Conservation (phyloP, 2,113 vertebrate species). For the Rhabdomys dilectus region DNA sequence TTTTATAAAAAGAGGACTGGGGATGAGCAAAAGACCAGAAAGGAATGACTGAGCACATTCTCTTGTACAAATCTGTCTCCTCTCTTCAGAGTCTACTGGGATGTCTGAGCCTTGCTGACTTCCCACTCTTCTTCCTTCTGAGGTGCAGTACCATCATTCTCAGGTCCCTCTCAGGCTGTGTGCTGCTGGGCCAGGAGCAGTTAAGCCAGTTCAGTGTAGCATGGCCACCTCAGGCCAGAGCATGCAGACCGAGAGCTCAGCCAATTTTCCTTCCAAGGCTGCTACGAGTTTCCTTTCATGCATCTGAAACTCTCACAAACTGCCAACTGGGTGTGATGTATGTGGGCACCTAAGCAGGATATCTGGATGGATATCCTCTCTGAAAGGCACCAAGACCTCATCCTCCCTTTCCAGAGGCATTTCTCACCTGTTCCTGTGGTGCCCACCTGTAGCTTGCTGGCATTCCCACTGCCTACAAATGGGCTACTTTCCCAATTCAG, state of each 20-base stretch:
- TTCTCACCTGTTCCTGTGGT: constrained; percentile 81
- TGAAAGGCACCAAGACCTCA: constrained; percentile 37
- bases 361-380: constrained; percentile 64
- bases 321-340: background rate
- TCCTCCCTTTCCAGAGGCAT: background rate
- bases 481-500: constrained; percentile 68
- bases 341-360: background rate
- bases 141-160: background rate
- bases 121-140: constrained; percentile 14
- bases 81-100: background rate
- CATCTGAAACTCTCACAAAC: constrained; percentile 41
- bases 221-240: background rate
- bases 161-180: constrained; percentile 10
- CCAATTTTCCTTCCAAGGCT: background rate
- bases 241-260: accelerated
- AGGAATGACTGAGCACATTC: constrained; percentile 54
- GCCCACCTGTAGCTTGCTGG: constrained; percentile 81
- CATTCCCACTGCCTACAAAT: constrained; percentile 65
- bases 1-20: constrained; percentile 48
- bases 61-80: constrained; percentile 6
- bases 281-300: background rate
- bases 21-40: constrained; percentile 77
- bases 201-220: background rate
- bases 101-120: constrained; percentile 1
- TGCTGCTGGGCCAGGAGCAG: background rate